These are phyloP conservation scores for Styela clava DNA, from an alignment of 23 tunicate species.

Conservation along the genomic window DNA sequence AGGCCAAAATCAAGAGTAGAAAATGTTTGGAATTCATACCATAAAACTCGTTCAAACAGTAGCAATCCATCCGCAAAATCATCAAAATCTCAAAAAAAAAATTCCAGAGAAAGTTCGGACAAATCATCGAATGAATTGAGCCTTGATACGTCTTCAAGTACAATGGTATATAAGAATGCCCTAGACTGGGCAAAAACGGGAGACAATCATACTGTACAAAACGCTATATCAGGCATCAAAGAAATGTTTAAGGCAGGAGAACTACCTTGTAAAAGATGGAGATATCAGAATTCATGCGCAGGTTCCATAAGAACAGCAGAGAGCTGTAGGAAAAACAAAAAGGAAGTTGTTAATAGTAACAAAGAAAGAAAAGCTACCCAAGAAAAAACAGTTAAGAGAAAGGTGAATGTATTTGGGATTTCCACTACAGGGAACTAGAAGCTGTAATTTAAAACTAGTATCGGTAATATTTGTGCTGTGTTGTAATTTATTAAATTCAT, in stretches of 20 bases:
- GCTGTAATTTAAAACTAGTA: background rate
- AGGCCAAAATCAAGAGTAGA: no score
- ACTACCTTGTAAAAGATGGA: constrained; percentile 49
- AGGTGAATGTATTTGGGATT: background rate
- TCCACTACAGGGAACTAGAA: background rate
- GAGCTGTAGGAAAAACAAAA: background rate
- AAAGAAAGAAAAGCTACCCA: background rate
- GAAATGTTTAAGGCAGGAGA: constrained; percentile 43
- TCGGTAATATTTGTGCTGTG: background rate
- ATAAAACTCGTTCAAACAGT: no score
- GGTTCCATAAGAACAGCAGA: background rate
- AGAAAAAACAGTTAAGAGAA: background rate
- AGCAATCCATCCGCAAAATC: no score
- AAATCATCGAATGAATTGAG: no score
- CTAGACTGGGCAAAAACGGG: constrained; percentile 15
- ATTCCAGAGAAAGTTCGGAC: no score
- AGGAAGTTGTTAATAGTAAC: background rate
- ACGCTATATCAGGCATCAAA: constrained; percentile 11
- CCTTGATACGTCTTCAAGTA: no score
- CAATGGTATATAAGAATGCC: background rate
- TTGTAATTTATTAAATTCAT: no score
- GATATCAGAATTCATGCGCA: constrained; percentile 19
- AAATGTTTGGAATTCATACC: no score
- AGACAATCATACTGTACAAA: background rate
- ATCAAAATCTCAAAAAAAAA: no score